Conservation (phyloP, 2,888 invertebrate species). For the Alcis repandata region DNA sequence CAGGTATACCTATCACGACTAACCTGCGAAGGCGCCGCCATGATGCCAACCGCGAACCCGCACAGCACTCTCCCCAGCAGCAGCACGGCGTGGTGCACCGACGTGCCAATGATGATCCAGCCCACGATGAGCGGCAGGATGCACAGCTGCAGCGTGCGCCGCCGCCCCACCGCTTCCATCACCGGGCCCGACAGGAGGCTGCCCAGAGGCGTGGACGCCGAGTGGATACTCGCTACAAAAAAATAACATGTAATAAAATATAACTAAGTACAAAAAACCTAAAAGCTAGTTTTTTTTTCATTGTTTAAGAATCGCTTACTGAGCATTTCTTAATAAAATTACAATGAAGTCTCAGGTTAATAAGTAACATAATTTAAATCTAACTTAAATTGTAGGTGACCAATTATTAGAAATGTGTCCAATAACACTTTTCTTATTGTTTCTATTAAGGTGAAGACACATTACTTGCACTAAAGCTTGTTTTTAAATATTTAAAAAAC, state of each 20-base stretch:
- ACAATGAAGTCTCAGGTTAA: too few species aligned
- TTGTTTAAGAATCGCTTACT: too few species aligned
- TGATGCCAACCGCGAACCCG: conserved; percentile 91
- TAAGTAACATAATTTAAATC: too few species aligned
- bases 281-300: too few species aligned
- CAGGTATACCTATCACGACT: background rate
- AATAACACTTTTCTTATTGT: too few species aligned
- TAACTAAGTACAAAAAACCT: too few species aligned
- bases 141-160: conserved; percentile 88
- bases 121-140: conserved; percentile 89
- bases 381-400: too few species aligned
- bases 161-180: conserved; percentile 90
- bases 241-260: background rate
- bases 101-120: conserved; percentile 89
- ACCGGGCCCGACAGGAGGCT: conserved; percentile 90
- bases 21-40: conserved; percentile 92
- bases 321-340: too few species aligned
- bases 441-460: too few species aligned
- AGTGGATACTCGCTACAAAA: conserved; percentile 90
- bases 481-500: too few species aligned
- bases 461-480: too few species aligned
- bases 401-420: too few species aligned
- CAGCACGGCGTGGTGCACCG: conserved; percentile 85
- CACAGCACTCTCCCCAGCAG: conserved; percentile 89
- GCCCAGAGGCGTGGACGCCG: conserved; percentile 91